Evolutionary conservation across 35 echinoderm and acorn worm species (phyloP), one percentile per base, ranked within the genome.

Genomic region (Strongylocentrotus purpuratus): DNA sequence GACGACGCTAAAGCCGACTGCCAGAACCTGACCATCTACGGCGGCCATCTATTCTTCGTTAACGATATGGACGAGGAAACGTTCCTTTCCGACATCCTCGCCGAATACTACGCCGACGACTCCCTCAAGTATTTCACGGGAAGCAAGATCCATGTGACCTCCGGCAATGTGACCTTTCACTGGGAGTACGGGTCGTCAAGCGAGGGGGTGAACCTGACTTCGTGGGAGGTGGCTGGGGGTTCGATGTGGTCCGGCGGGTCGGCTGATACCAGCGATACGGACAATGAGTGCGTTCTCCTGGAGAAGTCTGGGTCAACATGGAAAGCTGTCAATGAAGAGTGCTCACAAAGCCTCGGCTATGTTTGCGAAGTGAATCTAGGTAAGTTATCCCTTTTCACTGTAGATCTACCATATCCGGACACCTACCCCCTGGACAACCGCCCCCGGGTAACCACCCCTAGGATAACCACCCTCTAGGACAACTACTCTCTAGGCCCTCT

Each of bases 361-460:
- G 94, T 97, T 71, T 97, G 97, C 85, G 97, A 97, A 93, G 97
- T 96, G 33, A 97, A 97, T 92, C 33, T 97, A 17, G 97, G 97
- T 97, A 88, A 90, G 95, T 94, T 28, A 25, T 17, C 25, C 61
- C 31, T 35, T 33, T 58, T 95, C 25, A 86, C 25, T n/a, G n/a
- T n/a, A n/a, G n/a, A n/a, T n/a, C n/a, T n/a, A n/a, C n/a, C n/a
- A n/a, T n/a, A n/a, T n/a, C n/a, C n/a, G n/a, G n/a, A n/a, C n/a
- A n/a, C n/a, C n/a, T n/a, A n/a, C n/a, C n/a, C n/a, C n/a, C n/a
- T n/a, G n/a, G n/a, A n/a, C n/a, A n/a, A n/a, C n/a, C n/a, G n/a
- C n/a, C n/a, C n/a, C n/a, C n/a, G n/a, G n/a, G n/a, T n/a, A n/a
- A n/a, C n/a, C n/a, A n/a, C n/a, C n/a, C n/a, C n/a, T n/a, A n/a